Evolutionary conservation across 2,113 vertebrate species (phyloP).

Genomic region (Cyprinus carpio): DNA sequence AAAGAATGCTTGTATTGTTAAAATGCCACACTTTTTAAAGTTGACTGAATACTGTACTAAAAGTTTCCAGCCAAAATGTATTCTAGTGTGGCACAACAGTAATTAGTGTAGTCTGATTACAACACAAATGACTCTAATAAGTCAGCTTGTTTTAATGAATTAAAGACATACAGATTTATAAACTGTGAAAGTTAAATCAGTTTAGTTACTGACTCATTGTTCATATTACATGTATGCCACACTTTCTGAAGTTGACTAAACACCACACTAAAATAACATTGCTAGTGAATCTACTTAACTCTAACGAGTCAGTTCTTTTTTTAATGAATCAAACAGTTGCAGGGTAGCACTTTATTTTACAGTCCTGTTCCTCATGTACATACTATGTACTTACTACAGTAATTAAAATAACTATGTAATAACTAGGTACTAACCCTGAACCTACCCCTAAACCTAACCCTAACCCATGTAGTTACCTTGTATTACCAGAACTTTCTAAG

Average conservation of each 20-base stretch:
- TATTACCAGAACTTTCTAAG: too few relatives aligned
- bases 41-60: too few relatives aligned
- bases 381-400: too few relatives aligned
- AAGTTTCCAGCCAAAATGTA: neutral
- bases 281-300: neutral
- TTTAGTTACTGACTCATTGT: neutral
- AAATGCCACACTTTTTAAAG: neutral
- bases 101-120: neutral
- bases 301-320: too few relatives aligned
- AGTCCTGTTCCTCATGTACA: too few relatives aligned
- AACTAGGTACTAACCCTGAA: too few relatives aligned
- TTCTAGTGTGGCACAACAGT: too few relatives aligned
- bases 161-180: neutral
- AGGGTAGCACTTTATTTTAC: too few relatives aligned
- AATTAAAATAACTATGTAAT: too few relatives aligned
- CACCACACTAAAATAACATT: neutral
- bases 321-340: too few relatives aligned
- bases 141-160: neutral
- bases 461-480: too few relatives aligned
- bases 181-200: neutral
- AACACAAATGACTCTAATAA: neutral
- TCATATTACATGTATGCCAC: neutral
- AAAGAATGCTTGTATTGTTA: neutral
- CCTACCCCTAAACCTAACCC: too few relatives aligned
- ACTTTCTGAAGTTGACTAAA: neutral